Conservation (phyloP, 1,140 invertebrate species). For the Pomacea maculata region DNA sequence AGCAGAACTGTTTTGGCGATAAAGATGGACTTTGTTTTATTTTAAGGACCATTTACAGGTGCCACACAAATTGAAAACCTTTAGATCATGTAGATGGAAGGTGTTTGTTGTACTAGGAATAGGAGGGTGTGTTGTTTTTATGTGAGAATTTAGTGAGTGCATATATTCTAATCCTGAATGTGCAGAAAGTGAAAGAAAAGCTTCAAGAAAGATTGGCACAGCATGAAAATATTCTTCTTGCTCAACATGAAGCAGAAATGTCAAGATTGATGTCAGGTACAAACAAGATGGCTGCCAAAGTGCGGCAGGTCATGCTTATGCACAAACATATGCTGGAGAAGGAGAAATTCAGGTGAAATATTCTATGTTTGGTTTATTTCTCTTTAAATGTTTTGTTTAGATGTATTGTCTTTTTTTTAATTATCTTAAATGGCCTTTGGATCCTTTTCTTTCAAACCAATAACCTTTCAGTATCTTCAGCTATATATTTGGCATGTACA, state of each 20-base stretch:
- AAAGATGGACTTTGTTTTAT: no score
- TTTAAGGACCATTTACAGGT: no score
- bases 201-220: slow-evolving; percentile 46
- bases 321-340: slow-evolving; percentile 58
- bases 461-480: background rate
- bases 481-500: background rate
- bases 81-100: background rate
- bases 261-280: slow-evolving; percentile 31
- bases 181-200: slow-evolving; percentile 44
- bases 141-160: no score
- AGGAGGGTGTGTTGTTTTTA: background rate
- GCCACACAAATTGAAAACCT: background rate
- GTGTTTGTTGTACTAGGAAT: background rate
- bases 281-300: slow-evolving; percentile 52
- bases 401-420: background rate
- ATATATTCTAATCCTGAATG: slow-evolving; percentile 3
- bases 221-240: slow-evolving; percentile 49
- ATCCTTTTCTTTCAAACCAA: background rate
- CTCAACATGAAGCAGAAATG: slow-evolving; percentile 52
- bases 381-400: background rate
- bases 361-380: background rate
- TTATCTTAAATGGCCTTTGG: background rate
- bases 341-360: slow-evolving; percentile 57
- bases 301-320: slow-evolving; percentile 49
- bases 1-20: background rate